Percentiles rank a stretch among this genome's conserved stretches.
Evolutionary conservation across 1,140 invertebrate genomes (phyloP).

Genomic region (Drosophila virilis): DNA sequence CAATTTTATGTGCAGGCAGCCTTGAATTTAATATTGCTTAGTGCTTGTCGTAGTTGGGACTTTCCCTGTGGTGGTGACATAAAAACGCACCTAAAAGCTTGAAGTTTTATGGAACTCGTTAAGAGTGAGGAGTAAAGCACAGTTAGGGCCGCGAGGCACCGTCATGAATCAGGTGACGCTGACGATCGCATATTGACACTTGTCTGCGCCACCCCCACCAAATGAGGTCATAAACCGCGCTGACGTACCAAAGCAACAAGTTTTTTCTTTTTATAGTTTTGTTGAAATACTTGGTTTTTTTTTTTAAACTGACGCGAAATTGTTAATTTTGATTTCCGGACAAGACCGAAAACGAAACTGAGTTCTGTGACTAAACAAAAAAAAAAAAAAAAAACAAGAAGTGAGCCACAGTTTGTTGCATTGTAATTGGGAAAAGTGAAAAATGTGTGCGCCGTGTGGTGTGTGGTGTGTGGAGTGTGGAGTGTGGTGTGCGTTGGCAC

Average conservation of each 20-base stretch:
- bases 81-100: conserved; percentile 33
- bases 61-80: conserved; percentile 32
- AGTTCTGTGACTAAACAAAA: conserved; percentile 50
- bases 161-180: conserved; percentile 70
- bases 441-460: conserved; percentile 66
- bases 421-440: conserved; percentile 69
- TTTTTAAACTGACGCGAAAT: conserved; percentile 33
- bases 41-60: conserved; percentile 28
- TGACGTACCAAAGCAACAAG: conserved; percentile 44
- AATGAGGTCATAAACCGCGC: conserved; percentile 69
- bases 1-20: conserved; percentile 27
- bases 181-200: conserved; percentile 70
- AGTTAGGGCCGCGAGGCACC: conserved; percentile 5
- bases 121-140: conserved; percentile 33
- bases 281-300: conserved; percentile 17
- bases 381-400: conserved; percentile 48
- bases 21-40: conserved; percentile 19
- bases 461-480: background rate
- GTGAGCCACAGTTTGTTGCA: conserved; percentile 20
- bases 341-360: conserved; percentile 25
- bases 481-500: conserved; percentile 53
- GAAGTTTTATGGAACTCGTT: conserved; percentile 46
- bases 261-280: conserved; percentile 36
- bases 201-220: conserved; percentile 55
- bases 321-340: conserved; percentile 67